Conservation (phyloP, 2,113 vertebrate genomes). For the Silurus meridionalis region DNA sequence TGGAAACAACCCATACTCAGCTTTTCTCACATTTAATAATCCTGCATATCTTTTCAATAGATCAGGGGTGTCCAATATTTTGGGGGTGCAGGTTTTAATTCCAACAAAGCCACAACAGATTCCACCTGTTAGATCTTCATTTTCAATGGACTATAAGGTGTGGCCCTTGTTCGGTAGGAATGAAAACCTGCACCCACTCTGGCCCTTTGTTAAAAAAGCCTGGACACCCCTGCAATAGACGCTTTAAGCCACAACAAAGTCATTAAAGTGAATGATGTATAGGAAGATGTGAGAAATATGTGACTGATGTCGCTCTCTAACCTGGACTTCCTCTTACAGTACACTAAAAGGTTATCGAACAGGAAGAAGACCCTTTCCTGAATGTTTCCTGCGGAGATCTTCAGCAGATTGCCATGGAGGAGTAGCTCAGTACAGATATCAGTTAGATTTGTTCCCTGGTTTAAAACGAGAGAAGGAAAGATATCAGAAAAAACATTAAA, state of each 20-base stretch:
- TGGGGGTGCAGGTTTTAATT: too few species aligned
- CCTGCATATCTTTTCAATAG: not conserved
- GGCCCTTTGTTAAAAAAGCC: too few species aligned
- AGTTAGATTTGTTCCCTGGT: slow-evolving; percentile 93
- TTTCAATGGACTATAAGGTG: too few species aligned
- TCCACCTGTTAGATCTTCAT: too few species aligned
- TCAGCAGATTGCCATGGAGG: slow-evolving; percentile 90
- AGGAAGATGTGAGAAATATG: not conserved
- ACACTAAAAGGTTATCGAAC: slow-evolving; percentile 97
- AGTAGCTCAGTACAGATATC: slow-evolving; percentile 96
- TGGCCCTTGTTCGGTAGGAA: too few species aligned
- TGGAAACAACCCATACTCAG: not conserved
- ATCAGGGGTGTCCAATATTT: too few species aligned
- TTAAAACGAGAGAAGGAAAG: not conserved
- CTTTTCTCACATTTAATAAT: not conserved
- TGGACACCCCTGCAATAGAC: too few species aligned
- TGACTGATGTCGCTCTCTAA: slow-evolving; percentile 56
- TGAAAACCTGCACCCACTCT: too few species aligned
- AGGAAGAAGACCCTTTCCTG: slow-evolving; percentile 97
- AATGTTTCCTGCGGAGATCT: slow-evolving; percentile 98
- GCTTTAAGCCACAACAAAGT: too few species aligned
- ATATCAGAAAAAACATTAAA: not conserved
- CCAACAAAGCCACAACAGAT: too few species aligned
- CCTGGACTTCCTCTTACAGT: slow-evolving; percentile 98
- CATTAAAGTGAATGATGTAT: not conserved